Evolutionary conservation across 2,113 vertebrate genomes (phyloP), one percentile per base, ranked within the genome.

Genomic region (Columbina picui): DNA sequence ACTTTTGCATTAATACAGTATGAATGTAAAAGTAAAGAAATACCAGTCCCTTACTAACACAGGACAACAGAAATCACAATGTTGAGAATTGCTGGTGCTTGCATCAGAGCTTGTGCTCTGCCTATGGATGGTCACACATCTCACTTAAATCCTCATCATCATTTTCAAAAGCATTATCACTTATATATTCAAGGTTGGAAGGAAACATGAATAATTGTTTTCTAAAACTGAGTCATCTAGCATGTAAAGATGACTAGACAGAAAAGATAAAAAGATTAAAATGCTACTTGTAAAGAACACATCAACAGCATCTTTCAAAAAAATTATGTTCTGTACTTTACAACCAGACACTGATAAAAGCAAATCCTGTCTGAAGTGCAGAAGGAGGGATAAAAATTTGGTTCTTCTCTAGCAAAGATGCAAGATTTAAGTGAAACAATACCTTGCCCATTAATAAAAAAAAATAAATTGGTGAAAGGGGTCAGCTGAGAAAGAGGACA

Each of bases 191-290:
- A 68, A 52, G 60, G 63, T 70, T 92, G 60, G 56, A 89, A 93
- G 64, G 60, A 68, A 92, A 92, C 67, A 77, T 30, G 65, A 63
- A 50, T 85, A 76, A 92, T n/a, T 60, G 80, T 59, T 41, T 85
- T 60, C 59, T 73, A 84, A 92, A 93, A 78, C 53, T 34, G 47
- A 94, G 53, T 92, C 76, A 92, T 52, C 41, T 55, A 52, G 71
- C 63, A 47, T 13, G 53, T 63, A 90, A 84, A 90, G 79, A 84
- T 69, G 60, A 96, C 55, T 69, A 94, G 65, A 76, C 57, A 94
- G 74, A 84, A 78, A 87, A 61, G 36, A 91, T 6, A 59, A 14
- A 27, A 57, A 76, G 67, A 61, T n/a, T 52, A 64, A 90, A 74
- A 34, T 29, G 22, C 34, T 39, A 49, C 14, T 16, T 94, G 26